Percentiles rank a stretch among this genome's conserved stretches.
phyloP scores from a whole-genome alignment of 2,113 vertebrate genomes.

The Rhinopomastus cyanomelas region DNA sequence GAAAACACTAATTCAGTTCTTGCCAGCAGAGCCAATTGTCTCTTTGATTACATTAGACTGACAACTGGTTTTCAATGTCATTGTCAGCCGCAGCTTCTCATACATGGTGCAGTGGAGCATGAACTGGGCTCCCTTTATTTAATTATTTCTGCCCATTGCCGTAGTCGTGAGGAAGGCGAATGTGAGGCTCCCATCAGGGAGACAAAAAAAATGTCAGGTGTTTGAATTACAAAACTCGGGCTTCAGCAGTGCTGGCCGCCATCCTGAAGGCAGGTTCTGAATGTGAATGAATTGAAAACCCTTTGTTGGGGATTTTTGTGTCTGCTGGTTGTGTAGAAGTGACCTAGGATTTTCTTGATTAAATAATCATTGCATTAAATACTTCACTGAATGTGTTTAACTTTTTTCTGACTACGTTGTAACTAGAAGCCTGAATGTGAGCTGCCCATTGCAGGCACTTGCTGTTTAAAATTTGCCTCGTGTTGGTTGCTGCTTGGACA shows the following conservation, averaged over 20 bases:
- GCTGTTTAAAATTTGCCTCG: background rate
- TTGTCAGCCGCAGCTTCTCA: constrained; percentile 52
- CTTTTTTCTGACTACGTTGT: background rate
- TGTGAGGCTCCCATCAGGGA: background rate
- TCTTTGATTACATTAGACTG: constrained; percentile 74
- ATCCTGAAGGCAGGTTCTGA: background rate
- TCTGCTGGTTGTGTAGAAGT: background rate
- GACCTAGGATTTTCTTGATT: background rate
- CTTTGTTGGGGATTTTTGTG: background rate
- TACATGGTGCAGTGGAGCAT: constrained; percentile 41
- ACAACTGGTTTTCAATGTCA: constrained; percentile 76
- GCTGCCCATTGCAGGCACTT: background rate
- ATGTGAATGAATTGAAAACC: background rate
- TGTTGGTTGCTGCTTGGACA: background rate
- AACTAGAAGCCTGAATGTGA: background rate
- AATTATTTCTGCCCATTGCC: constrained; percentile 57
- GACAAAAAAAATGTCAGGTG: background rate
- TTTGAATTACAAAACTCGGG: background rate
- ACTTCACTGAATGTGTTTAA: background rate
- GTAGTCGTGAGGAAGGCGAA: constrained; percentile 15
- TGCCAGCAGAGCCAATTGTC: constrained; percentile 73
- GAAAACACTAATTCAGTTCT: constrained; percentile 74
- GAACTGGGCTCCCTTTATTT: constrained; percentile 57
- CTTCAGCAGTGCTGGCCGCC: background rate
- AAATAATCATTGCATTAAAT: background rate